phyloP scores from a whole-genome alignment of 2,113 vertebrate genomes.

The Muntiacus reevesi region DNA sequence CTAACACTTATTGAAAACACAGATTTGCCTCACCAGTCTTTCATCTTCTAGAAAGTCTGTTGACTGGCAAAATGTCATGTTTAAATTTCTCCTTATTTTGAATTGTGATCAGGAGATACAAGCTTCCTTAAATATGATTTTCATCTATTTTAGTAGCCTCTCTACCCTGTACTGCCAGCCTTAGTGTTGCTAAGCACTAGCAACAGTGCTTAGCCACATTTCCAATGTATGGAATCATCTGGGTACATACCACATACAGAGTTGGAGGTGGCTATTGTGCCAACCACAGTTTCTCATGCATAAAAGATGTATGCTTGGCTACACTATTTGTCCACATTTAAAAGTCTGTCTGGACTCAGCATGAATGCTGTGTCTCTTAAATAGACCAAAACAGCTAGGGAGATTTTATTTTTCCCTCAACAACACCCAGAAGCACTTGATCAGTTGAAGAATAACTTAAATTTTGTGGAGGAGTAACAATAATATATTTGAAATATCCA shows the following conservation, averaged over 20 bases:
- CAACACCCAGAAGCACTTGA: constrained; percentile 32
- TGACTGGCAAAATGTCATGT: constrained; percentile 7
- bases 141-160: background rate
- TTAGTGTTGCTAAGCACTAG: background rate
- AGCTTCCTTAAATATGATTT: background rate
- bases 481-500: constrained; percentile 47
- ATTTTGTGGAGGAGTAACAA: constrained; percentile 30
- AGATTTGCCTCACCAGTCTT: background rate
- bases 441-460: constrained; percentile 55
- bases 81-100: constrained; percentile 41
- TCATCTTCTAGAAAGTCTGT: constrained; percentile 28
- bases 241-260: background rate
- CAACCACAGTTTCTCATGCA: background rate
- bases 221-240: background rate
- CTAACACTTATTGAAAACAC: background rate
- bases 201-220: background rate
- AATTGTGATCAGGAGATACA: constrained; percentile 19
- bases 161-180: background rate
- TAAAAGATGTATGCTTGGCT: background rate
- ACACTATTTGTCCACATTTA: constrained; percentile 1
- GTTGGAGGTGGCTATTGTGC: background rate
- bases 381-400: background rate
- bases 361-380: background rate
- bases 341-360: background rate
- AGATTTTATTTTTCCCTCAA: constrained; percentile 42